These are phyloP conservation scores for Ophonus ardosiacus DNA, from an alignment of 2,888 invertebrate species.

Conservation along the genomic window DNA sequence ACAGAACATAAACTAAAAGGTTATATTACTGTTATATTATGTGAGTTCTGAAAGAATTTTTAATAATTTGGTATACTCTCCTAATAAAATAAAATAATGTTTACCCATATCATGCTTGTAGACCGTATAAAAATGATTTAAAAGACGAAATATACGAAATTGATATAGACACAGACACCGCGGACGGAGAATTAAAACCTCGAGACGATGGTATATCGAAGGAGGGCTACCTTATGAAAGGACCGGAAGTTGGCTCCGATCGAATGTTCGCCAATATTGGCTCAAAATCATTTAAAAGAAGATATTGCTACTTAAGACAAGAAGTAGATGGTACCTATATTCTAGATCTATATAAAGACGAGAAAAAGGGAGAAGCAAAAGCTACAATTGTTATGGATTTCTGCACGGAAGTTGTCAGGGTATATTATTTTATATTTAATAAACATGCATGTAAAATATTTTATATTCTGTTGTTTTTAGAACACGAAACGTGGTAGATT, in stretches of 20 bases:
- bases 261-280: slow-evolving; percentile 94
- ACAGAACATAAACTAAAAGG: too few species aligned
- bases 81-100: too few species aligned
- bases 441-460: slow-evolving; percentile 7
- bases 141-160: slow-evolving; percentile 93
- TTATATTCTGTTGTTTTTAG: slow-evolving; percentile 74
- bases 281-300: slow-evolving; percentile 94
- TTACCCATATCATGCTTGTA: slow-evolving; percentile 64
- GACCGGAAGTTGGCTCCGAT: slow-evolving; percentile 93
- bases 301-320: slow-evolving; percentile 92
- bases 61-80: too few species aligned
- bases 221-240: slow-evolving; percentile 94
- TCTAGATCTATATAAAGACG: slow-evolving; percentile 95
- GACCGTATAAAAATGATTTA: slow-evolving; percentile 78
- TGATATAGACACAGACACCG: slow-evolving; percentile 91
- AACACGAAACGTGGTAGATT: slow-evolving; percentile 90
- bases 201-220: slow-evolving; percentile 89
- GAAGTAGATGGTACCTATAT: slow-evolving; percentile 95
- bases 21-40: too few species aligned
- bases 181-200: slow-evolving; percentile 81
- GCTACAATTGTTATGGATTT: slow-evolving; percentile 96
- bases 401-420: slow-evolving; percentile 92
- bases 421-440: slow-evolving; percentile 70
- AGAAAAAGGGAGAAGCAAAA: slow-evolving; percentile 93
- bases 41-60: too few species aligned